Evolutionary conservation across 2,888 invertebrate genomes (phyloP), one percentile per base, ranked within the genome.

Genomic region (Apoderus coryli): DNA sequence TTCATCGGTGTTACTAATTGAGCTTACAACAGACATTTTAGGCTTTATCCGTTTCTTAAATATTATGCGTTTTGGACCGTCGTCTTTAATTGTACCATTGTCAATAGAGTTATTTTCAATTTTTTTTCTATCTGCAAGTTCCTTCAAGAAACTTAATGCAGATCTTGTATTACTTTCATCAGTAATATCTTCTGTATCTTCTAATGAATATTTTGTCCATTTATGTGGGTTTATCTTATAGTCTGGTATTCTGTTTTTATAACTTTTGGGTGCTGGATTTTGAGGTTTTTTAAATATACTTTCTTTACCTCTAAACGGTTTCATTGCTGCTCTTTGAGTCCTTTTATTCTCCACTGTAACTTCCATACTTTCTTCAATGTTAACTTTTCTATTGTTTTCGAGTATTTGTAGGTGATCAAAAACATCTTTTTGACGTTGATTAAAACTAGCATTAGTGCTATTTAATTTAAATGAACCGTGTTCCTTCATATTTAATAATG

Each of bases 101-200:
- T 27, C 25, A 2, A 24, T 24, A 3, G 22, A 16, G 6, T 25
- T 34, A n/a, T 34, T 23, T 16, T 38, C 31, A 7, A 27, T 10
- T 6, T 38, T 25, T 27, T 38, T 40, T 37, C 37, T 44, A 48
- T 54, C 49, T 47, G 76, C 75, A 39, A 82, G 54, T 54, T 76
- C 68, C 33, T 65, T 65, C 16, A 86, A 61, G 50, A 84, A 79
- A n/a, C 74, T 67, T 42, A 84, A 63, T 1, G 86, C 86, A 22
- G 82, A 79, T 25, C 70, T 68, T 9, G 74, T 72, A 46, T 88
- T 88, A 23, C 76, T 73, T 30, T 66, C 65, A 33, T 86, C 82
- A 0, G 84, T 79, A 60, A 84, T 76, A 47, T 84, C 81, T 10
- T 72, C 71, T 3, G 85, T 82, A 65, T 86, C 81, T 14, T 72